phyloP scores from a whole-genome alignment of 2,113 vertebrate species.

The Arvicanthis niloticus region DNA sequence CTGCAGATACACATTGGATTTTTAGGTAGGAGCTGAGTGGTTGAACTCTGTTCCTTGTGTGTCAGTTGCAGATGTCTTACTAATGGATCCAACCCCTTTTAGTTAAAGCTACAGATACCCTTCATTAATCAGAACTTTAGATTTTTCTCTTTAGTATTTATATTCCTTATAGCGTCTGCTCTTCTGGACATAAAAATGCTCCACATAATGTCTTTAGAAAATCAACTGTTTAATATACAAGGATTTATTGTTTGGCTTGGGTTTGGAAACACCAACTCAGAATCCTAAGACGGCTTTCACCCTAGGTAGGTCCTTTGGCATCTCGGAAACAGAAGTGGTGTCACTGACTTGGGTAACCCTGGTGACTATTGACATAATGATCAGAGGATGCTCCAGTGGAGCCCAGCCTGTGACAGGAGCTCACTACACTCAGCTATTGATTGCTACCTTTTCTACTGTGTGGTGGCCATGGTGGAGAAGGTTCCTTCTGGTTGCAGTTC shows the following conservation, averaged over 20 bases:
- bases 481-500: neutral
- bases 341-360: neutral
- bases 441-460: neutral
- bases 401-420: neutral
- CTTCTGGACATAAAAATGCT: neutral
- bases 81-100: neutral
- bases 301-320: neutral
- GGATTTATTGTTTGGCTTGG: neutral
- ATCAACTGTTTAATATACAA: rapidly evolving
- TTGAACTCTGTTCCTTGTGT: neutral
- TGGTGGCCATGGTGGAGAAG: neutral
- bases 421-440: neutral
- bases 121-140: neutral
- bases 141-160: neutral
- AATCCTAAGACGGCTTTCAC: neutral
- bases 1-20: neutral
- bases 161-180: neutral
- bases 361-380: neutral
- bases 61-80: neutral
- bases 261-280: neutral
- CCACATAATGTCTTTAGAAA: neutral
- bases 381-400: neutral
- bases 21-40: neutral
- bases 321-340: neutral
- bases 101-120: neutral